These are phyloP conservation scores for Pseudopipra pipra DNA, from an alignment of 2,113 vertebrate species.

Conservation along the genomic window DNA sequence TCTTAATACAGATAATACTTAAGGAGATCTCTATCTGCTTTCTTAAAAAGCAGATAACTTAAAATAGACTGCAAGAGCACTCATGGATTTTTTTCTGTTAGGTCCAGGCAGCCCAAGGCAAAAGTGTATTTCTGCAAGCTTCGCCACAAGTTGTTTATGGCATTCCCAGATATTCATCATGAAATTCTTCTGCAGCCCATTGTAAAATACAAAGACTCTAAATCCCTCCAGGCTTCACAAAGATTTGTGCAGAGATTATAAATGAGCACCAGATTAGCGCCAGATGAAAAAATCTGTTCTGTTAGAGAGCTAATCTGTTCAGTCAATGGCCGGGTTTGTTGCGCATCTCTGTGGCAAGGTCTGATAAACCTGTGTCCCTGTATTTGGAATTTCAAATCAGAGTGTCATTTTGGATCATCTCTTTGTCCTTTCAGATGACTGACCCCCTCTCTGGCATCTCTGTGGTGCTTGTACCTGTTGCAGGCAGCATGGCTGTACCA, in stretches of 20 bases:
- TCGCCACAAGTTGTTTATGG: neutral
- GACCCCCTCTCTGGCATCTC: neutral
- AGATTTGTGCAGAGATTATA: constrained; percentile 55
- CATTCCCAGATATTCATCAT: neutral
- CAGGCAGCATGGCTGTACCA: neutral
- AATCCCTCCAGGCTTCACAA: constrained; percentile 32
- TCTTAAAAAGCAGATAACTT: neutral
- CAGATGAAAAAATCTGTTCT: constrained; percentile 55
- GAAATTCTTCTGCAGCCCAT: constrained; percentile 23
- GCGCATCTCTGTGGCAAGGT: neutral
- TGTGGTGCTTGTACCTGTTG: neutral
- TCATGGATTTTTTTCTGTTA: neutral
- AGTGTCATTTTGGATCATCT: neutral
- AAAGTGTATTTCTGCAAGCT: neutral
- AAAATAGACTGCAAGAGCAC: neutral
- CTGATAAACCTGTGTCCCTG: neutral
- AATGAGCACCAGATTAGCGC: constrained; percentile 32
- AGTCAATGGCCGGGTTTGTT: neutral
- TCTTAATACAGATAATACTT: constrained; percentile 3
- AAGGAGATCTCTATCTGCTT: constrained; percentile 8
- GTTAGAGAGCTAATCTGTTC: constrained; percentile 26
- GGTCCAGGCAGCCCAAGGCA: neutral
- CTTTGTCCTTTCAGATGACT: constrained; percentile 1
- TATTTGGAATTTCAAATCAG: neutral
- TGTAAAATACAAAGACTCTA: constrained; percentile 29